Base-by-base conservation (phyloP, 2,113 vertebrate species). In the Turdus rufiventris region DNA sequence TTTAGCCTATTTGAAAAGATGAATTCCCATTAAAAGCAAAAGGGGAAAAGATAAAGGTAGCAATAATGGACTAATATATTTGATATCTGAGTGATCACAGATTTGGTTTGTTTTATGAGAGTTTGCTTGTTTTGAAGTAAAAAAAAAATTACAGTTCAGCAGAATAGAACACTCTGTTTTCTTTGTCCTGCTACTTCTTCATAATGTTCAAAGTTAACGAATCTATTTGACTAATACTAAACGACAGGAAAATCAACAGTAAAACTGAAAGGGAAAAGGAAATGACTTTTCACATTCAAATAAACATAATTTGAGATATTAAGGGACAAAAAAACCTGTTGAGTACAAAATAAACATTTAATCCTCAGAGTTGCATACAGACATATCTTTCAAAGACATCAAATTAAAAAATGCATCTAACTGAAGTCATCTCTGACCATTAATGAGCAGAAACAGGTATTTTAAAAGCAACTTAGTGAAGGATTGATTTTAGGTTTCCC, bases 341-440 rank as follows among this genome's bases (percentile, higher is more conserved):
- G 6, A 8, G 5, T 47, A 57, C 53, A 75, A 72, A 93, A 62
- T 38, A 91, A 88, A 53, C 1, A 85, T 50, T 57, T 66, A 85
- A 17, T 4, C 12, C 25, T 62, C 0, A 0, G 16, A 50, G 5
- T 12, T 72, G 8, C 18, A 42, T 10, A 76, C 8, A 72, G 26
- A 17, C 3, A 9, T 36, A 40, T 24, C 36, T 68, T 65, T 80
- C 48, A 58, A 29, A 88, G 48, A 36, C 3, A 36, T 48, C 13
- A 68, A n/a, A 83, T 56, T 50, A 6, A 74, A 73, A 78, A 57
- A n/a, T 26, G 4, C 4, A 18, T 63, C 6, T 23, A 63, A 42
- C 21, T 47, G 17, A 73, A 84, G 19, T n/a, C 0, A 24, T 53
- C 8, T 85, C 38, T 70, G 18, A 50, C 1, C 28, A 50, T 48